These are phyloP conservation scores for Drosophila parthenogenetica DNA, from an alignment of 2,888 invertebrate species.

Conservation along the genomic window DNA sequence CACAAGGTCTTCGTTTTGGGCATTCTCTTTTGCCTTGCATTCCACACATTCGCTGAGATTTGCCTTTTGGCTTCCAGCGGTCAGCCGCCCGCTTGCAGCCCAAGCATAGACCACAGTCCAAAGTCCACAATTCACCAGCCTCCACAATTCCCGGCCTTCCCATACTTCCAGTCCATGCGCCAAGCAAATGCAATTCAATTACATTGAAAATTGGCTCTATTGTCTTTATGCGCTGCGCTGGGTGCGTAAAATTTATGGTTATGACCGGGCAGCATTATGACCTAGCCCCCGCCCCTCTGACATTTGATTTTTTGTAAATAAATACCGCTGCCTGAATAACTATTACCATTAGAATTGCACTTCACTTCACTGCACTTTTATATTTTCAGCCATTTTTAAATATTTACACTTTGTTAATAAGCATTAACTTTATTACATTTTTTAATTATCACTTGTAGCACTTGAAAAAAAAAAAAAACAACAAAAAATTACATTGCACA, in stretches of 20 bases:
- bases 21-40: conserved; percentile 29
- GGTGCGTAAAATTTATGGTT: conserved; percentile 78
- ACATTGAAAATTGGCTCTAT: conserved; percentile 74
- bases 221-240: conserved; percentile 60
- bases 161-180: neutral
- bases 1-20: conserved; percentile 39
- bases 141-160: neutral
- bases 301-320: conserved; percentile 66
- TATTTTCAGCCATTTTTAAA: neutral
- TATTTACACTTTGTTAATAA: conserved; percentile 55
- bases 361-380: no score
- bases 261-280: conserved; percentile 65
- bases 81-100: no score
- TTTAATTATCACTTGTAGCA: neutral
- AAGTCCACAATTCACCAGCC: neutral
- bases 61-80: conserved; percentile 56
- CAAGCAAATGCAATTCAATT: conserved; percentile 63
- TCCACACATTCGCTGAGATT: conserved; percentile 63
- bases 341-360: conserved; percentile 50
- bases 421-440: neutral
- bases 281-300: conserved; percentile 70
- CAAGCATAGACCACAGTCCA: neutral
- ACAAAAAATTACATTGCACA: neutral
- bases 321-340: conserved; percentile 50
- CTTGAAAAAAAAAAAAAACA: neutral